Evolutionary conservation across 1,140 invertebrate species (phyloP).

Genomic region (Orius insidiosus): DNA sequence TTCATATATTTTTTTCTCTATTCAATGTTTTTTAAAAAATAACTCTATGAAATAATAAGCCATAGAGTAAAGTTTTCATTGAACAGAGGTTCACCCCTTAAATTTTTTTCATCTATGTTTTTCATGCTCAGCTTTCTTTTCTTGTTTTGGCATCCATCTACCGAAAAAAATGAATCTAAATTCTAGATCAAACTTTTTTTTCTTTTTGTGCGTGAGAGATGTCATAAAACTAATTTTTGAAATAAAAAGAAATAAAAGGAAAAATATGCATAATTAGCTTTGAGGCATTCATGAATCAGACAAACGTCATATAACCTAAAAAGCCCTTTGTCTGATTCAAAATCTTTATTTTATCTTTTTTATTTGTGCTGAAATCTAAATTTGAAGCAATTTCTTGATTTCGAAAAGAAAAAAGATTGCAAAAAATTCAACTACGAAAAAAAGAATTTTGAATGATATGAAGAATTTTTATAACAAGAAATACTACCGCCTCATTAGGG

Average conservation of each 20-base stretch:
- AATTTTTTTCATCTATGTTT: too few species aligned
- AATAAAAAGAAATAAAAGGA: conserved; percentile 1
- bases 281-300: too few species aligned
- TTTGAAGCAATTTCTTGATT: too few species aligned
- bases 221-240: not conserved
- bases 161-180: too few species aligned
- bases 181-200: too few species aligned
- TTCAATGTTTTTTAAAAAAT: not conserved
- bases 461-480: conserved; percentile 25
- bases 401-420: conserved; percentile 9
- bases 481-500: conserved; percentile 32
- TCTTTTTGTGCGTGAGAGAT: too few species aligned
- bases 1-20: too few species aligned
- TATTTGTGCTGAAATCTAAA: too few species aligned
- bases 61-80: not conserved
- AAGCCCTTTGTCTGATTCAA: too few species aligned
- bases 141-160: not conserved
- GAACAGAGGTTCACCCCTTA: too few species aligned
- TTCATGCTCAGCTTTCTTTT: not conserved
- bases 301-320: too few species aligned
- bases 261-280: not conserved
- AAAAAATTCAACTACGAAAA: conserved; percentile 18
- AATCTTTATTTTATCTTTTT: too few species aligned
- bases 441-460: conserved; percentile 23
- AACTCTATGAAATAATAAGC: not conserved